phyloP scores from a whole-genome alignment of 2,113 vertebrate genomes.

The Lagopus muta region DNA sequence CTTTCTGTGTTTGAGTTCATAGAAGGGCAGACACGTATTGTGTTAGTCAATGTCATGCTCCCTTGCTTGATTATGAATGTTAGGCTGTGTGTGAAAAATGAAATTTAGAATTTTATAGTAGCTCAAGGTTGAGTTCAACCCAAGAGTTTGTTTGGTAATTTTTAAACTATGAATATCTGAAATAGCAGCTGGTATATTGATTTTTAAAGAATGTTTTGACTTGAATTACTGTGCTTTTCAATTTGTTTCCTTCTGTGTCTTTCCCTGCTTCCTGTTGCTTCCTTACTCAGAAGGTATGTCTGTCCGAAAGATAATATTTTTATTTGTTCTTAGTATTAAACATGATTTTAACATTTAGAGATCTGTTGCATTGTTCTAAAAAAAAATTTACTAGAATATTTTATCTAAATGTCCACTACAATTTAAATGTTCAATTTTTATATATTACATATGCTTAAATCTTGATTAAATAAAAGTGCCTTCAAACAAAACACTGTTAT shows the following conservation, averaged over 20 bases:
- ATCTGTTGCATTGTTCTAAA: neutral
- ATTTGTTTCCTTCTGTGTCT: constrained; percentile 81
- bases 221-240: constrained; percentile 75
- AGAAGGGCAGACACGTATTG: neutral
- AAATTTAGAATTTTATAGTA: neutral
- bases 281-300: constrained; percentile 97
- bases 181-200: neutral
- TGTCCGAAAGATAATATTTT: constrained; percentile 35
- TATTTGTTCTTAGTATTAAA: neutral
- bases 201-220: constrained; percentile 26
- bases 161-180: neutral
- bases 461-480: neutral
- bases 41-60: neutral
- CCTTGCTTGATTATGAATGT: neutral
- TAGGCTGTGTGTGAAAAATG: neutral
- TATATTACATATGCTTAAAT: neutral
- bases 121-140: neutral
- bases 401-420: neutral
- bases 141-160: neutral
- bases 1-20: neutral
- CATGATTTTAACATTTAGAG: neutral
- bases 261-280: constrained; percentile 84
- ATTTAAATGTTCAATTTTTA: neutral
- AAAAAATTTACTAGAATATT: neutral
- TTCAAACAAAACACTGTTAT: neutral